Base-by-base conservation (phyloP, 2,113 vertebrate species). In the Aspiorhynchus laticeps region DNA sequence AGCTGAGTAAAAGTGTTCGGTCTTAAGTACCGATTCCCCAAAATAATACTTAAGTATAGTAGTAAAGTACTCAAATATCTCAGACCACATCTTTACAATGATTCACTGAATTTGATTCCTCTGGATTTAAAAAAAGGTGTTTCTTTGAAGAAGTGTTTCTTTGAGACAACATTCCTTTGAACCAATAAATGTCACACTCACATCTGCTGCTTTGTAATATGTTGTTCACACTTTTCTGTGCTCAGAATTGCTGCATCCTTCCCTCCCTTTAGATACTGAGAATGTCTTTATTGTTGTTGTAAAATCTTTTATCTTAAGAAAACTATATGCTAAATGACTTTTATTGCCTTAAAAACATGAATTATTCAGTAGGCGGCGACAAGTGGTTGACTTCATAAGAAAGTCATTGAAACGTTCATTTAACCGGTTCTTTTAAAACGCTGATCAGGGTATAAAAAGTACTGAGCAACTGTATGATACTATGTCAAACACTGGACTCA, bases 141-240 rank as follows among this genome's bases (percentile, higher is more conserved):
- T 28, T 51, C 41, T 77, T 7, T 77, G 76, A 79, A n/a, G 76
- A 33, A 79, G 48, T 56, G 28, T 26, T 28, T 51, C 41, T 77
- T 7, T 77, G 76, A 79, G 14, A 36, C 46, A 56, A 78, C 26
- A 78, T 78, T 78, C 26, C 76, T 78, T 33, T 53, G 28, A 78
- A 24, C 31, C 21, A 59, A 59, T 79, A 79, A 79, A 79, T 56
- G 33, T 73, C 69, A 38, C 69, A 73, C 4, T 38, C 69, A 9
- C 33, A 73, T 73, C 33, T 73, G 69, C 19, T 38, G 33, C 69
- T 24, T 71, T 71, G 33, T 71, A 17, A 19, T 69, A 21, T 71
- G 33, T 38, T 38, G 31, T 59, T 80, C 53, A 61, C 51, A 79
- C 21, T n/a, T n/a, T 59, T 75, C 14, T 14, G 21, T 59, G 31